These are phyloP conservation scores for Chrysocyon brachyurus DNA, from an alignment of 2,797 vertebrate genomes.

Conservation along the genomic window DNA sequence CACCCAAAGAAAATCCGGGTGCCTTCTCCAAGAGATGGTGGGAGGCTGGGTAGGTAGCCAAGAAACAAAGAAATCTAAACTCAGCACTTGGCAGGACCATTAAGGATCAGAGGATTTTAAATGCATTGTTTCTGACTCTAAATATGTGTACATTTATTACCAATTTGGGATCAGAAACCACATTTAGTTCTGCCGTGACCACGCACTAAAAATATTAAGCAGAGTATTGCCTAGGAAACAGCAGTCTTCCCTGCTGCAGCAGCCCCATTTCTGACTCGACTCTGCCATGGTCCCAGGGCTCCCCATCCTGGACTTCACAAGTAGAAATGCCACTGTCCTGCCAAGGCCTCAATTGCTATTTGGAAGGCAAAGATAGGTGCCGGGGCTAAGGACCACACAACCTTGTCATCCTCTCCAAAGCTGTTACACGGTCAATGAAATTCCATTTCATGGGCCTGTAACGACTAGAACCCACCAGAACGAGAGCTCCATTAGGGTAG, in stretches of 20 bases:
- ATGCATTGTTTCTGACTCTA: conserved; percentile 84
- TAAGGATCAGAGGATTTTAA: conserved; percentile 80
- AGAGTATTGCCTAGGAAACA: conserved; percentile 82
- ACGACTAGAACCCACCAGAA: conserved; percentile 18
- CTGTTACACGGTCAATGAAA: not conserved
- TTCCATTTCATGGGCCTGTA: not conserved
- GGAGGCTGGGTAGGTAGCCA: conserved; percentile 83
- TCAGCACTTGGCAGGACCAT: conserved; percentile 82
- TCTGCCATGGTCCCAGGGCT: conserved; percentile 53
- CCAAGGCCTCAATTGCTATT: not conserved
- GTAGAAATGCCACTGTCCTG: not conserved
- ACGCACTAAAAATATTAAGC: conserved; percentile 82
- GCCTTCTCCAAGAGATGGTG: conserved; percentile 76
- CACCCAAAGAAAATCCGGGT: conserved; percentile 74
- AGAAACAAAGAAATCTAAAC: conserved; percentile 85
- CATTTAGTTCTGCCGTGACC: conserved; percentile 80
- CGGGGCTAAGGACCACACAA: not conserved
- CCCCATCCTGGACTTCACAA: conserved; percentile 35
- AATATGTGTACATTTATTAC: conserved; percentile 85
- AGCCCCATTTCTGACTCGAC: conserved; percentile 54
- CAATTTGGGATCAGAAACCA: conserved; percentile 83
- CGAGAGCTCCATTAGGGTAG: not conserved
- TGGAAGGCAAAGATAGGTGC: conserved; percentile 13
- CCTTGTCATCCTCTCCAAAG: not conserved
- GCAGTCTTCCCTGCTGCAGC: not conserved